phyloP scores from a whole-genome alignment of 2,113 vertebrate species.

The Panthera uncia region DNA sequence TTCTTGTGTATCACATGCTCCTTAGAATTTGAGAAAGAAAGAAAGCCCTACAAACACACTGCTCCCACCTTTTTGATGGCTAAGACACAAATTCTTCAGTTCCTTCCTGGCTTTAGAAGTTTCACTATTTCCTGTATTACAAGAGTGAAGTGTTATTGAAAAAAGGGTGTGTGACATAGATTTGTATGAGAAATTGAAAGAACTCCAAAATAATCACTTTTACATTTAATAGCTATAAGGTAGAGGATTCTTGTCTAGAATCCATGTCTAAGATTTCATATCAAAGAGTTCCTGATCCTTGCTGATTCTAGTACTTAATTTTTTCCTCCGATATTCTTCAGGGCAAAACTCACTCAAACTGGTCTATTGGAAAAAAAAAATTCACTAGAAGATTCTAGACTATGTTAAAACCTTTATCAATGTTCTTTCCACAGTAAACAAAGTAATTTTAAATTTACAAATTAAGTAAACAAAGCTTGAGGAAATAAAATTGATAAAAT shows the following conservation, averaged over 20 bases:
- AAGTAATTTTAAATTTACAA: too few relatives aligned
- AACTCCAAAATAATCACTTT: neutral
- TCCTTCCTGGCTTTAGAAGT: neutral
- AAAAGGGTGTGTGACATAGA: neutral
- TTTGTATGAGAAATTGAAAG: neutral
- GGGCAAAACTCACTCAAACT: neutral
- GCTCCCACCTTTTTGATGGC: neutral
- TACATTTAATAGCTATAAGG: neutral
- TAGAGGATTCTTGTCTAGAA: neutral
- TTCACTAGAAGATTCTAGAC: neutral
- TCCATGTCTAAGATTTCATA: neutral
- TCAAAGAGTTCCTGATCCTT: neutral
- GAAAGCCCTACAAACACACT: fast-evolving
- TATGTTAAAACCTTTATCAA: neutral
- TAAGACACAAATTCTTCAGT: neutral
- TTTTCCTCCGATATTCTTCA: neutral
- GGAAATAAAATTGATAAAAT: neutral
- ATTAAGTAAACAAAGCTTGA: neutral
- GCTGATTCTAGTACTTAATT: neutral
- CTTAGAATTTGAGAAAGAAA: constrained; percentile 12
- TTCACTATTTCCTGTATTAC: neutral
- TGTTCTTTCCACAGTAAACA: neutral
- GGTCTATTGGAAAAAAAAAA: neutral
- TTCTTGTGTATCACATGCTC: neutral
- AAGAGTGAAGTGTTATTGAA: neutral